Evolutionary conservation across 2,888 invertebrate species (phyloP), one percentile per base, ranked within the genome.

Genomic region (Phortica magna): DNA sequence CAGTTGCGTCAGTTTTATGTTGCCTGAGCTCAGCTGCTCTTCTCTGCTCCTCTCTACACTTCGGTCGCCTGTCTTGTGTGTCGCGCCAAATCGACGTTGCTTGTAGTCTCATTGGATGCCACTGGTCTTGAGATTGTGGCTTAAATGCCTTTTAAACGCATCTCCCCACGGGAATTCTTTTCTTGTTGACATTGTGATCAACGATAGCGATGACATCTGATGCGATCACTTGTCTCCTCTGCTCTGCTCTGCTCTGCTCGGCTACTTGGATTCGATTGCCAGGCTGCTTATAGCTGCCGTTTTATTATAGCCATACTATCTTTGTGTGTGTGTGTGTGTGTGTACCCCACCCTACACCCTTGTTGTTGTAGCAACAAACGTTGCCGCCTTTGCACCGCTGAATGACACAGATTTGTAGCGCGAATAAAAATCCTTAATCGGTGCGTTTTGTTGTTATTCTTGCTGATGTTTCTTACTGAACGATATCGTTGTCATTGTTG

Each of bases 201-300:
- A 88, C 85, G 85, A 85, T 85, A 88, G 85, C 88, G 80, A 84
- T 85, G 88, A 85, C 88, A 85, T 86, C 88, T 85, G 85, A 88
- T 85, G 85, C 85, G 84, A 85, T 85, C 88, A 85, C 85, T 85
- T 85, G 85, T 85, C 84, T 74, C 39, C 22, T 74, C 43, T 22
- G 19, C 39, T 74, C n/a, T n/a, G 55, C 14, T 12, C 53, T 12
- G 6, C n/a, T 12, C n/a, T 12, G 7, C 59, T 59, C n/a, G 59
- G 59, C 7, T 12, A n/a, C 59, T 12, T 14, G 14, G 48, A 7
- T 48, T 9, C 48, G 48, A 9, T 12, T 48, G 10, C n/a, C n/a
- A n/a, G n/a, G n/a, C n/a, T n/a, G n/a, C n/a, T n/a, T n/a, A n/a
- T n/a, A n/a, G n/a, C n/a, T n/a, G n/a, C n/a, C n/a, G n/a, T n/a